Evolutionary conservation across 2,113 vertebrate genomes (phyloP).

Genomic region (Lethenteron reissneri): DNA sequence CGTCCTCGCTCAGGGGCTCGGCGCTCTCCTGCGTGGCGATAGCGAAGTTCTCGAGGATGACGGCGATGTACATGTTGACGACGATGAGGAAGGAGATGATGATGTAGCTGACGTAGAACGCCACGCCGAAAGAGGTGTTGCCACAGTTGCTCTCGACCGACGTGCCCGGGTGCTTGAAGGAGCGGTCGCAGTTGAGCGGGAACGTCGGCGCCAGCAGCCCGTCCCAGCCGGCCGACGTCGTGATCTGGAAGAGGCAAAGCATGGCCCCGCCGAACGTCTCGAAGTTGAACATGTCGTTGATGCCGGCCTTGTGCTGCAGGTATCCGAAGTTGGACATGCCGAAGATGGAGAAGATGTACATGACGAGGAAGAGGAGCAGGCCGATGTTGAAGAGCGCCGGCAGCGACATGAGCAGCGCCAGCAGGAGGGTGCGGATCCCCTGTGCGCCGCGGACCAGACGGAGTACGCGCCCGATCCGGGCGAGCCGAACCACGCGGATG

Average conservation of each 20-base stretch:
- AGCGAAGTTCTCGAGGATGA: not conserved
- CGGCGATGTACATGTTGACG: conserved; percentile 4
- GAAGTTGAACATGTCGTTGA: conserved; percentile 2
- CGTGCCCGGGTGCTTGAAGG: not conserved
- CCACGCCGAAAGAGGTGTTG: not conserved
- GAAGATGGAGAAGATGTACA: conserved; percentile 5
- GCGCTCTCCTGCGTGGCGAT: not conserved
- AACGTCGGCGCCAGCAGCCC: conserved; percentile 4
- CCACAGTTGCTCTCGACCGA: not conserved
- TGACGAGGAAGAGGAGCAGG: conserved; percentile 6
- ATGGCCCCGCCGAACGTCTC: conserved; percentile 5
- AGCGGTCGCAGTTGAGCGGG: not conserved
- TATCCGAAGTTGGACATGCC: conserved; percentile 1
- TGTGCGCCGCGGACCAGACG: not conserved
- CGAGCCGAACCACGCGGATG: not conserved
- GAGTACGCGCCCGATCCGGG: not conserved
- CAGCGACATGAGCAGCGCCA: conserved; percentile 2
- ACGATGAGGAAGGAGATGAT: conserved; percentile 6
- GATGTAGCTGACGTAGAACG: conserved; percentile 2
- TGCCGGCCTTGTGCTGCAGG: conserved; percentile 1
- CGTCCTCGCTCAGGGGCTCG: conserved; percentile 6
- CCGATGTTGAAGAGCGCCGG: conserved; percentile 4
- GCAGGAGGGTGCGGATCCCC: conserved; percentile 1
- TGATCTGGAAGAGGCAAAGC: conserved; percentile 7
- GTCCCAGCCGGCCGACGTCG: conserved; percentile 5